Percentiles rank a stretch among this genome's conserved stretches.
These are phyloP conservation scores for Euthynnus affinis DNA, from an alignment of 2,797 vertebrate genomes.

Conservation along the genomic window DNA sequence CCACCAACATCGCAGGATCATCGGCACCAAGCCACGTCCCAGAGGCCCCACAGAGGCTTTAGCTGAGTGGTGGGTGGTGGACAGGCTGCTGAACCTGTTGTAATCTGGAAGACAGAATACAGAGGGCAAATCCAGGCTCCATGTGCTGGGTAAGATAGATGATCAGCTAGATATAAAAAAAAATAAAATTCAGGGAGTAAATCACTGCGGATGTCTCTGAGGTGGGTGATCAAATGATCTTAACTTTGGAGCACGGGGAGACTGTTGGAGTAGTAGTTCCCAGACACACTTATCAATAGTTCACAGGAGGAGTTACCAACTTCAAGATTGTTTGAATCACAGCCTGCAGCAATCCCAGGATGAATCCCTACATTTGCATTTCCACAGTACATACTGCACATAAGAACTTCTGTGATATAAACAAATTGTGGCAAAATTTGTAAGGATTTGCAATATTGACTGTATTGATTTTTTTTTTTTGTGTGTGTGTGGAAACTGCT, in stretches of 20 bases:
- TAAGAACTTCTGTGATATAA: neutral
- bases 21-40: constrained; percentile 61
- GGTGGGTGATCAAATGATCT: constrained; percentile 80
- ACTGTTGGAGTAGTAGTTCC: constrained; percentile 56
- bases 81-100: constrained; percentile 69
- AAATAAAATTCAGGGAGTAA: constrained; percentile 73
- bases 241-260: constrained; percentile 63
- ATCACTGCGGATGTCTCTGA: constrained; percentile 70
- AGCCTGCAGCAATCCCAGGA: neutral
- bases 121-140: constrained; percentile 67
- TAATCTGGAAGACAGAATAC: constrained; percentile 82
- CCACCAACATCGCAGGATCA: constrained; percentile 75
- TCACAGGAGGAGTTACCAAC: constrained; percentile 53
- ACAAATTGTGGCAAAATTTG: neutral
- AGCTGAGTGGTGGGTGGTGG: constrained; percentile 63
- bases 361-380: constrained; percentile 7
- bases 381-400: neutral
- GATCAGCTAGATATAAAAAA: constrained; percentile 72
- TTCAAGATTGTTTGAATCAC: constrained; percentile 39
- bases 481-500: no score
- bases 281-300: constrained; percentile 71
- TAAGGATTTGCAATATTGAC: neutral
- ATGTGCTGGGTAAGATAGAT: constrained; percentile 74
- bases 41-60: constrained; percentile 62
- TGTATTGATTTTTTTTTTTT: no score